A percentile compares a stretch with the other conserved stretches of the same genome.
phyloP scores from a whole-genome alignment of 2,797 vertebrate species.

The Dallia pectoralis region DNA sequence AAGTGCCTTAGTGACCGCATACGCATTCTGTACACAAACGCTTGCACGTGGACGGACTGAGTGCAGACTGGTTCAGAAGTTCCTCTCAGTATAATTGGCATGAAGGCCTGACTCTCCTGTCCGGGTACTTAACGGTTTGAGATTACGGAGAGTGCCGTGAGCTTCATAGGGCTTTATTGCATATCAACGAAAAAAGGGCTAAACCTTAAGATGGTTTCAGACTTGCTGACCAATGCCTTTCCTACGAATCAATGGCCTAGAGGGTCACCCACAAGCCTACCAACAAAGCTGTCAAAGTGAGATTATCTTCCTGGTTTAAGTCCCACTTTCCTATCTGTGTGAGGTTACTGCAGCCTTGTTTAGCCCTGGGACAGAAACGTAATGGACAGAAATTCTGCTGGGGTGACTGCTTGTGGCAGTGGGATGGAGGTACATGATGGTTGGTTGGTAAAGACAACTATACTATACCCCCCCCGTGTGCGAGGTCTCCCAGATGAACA shows the following conservation, averaged over 20 bases:
- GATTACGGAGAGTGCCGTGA: neutral
- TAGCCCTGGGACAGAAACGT: too few species aligned
- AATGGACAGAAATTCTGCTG: too few species aligned
- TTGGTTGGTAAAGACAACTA: neutral
- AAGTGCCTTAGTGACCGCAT: neutral
- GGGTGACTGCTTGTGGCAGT: constrained; percentile 28
- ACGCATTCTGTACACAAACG: neutral
- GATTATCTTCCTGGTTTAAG: constrained; percentile 13
- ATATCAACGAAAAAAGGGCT: constrained; percentile 31
- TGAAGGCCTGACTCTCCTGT: too few species aligned
- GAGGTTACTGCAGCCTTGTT: constrained; percentile 28
- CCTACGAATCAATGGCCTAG: constrained; percentile 17
- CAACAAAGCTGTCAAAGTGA: neutral
- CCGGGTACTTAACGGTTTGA: constrained; percentile 15
- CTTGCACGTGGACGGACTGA: neutral
- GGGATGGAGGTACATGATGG: constrained; percentile 14
- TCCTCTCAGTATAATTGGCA: too few species aligned
- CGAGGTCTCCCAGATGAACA: constrained; percentile 14
- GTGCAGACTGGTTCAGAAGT: too few species aligned
- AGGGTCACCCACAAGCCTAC: neutral
- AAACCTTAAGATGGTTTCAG: constrained; percentile 5
- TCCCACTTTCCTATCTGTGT: constrained; percentile 15
- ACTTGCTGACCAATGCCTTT: constrained; percentile 38
- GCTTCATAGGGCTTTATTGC: neutral
- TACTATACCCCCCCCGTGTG: neutral